Evolutionary conservation across 1,140 invertebrate species (phyloP), one percentile per base, ranked within the genome.

Genomic region (Drosophila setifemur): DNA sequence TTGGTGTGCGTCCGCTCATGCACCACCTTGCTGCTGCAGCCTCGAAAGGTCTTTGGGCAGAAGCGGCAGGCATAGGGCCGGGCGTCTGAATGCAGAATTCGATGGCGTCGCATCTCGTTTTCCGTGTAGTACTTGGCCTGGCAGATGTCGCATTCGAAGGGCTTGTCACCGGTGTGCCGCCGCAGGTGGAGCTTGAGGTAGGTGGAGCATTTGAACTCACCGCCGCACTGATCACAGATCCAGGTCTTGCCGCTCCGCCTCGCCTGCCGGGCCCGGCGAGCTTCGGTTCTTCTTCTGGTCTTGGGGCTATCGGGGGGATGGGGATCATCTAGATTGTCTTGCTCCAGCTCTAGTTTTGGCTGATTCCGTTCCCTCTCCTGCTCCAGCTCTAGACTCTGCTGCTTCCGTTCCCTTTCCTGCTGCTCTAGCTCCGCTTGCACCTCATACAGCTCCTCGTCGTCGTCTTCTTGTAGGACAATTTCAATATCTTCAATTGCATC

Each of bases 1-100:
- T 96, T 96, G 2, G 94, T 96, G 89, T 97, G 96, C 1, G 18
- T 63, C 42, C 78, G 71, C 40, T 82, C 78, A 25, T 82, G 78
- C 9, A 83, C 49, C 1, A 58, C 73, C 18, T 70, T 82, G 53
- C 68, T 77, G 19, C 78, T 82, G 16, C 50, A 77, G 2, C 78
- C 73, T 3, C 77, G 77, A 23, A 77, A 82, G 5, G 78, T 77
- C 53, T 83, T 82, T 4, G 39, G 39, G 40, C 77, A 82, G 26
- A 47, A 83, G 0, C 53, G 54, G 8, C 77, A 82, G 0, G 68
- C 37, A 28, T 83, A 82, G 0, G 77, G 77, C 23, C 77, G 55
- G 2, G 68, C 78, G 25, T 69, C 50, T 1, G 73, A 45, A n/a
- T 82, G 77, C 21, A 82, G 37, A 4, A 82, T 77, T 8, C 64